Base-by-base conservation (phyloP, 1,140 invertebrate species). In the Bombus pascuorum region DNA sequence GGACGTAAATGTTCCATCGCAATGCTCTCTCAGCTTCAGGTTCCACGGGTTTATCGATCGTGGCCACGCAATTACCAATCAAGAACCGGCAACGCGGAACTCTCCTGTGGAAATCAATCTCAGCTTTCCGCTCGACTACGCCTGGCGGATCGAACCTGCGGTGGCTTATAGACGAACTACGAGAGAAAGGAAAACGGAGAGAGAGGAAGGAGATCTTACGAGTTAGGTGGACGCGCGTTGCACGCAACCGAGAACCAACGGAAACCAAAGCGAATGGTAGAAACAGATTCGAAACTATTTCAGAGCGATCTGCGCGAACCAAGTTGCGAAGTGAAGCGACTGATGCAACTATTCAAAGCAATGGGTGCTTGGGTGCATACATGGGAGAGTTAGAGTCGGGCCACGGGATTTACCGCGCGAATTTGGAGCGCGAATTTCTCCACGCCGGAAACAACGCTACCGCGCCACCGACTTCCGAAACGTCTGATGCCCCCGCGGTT, bases 221-320 rank as follows among this genome's bases (percentile, higher is more conserved):
- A 85, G 72, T 85, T 85, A 53, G n/a, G 57, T 39, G 22, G 18
- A 15, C 13, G 47, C 71, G 77, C 22, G 59, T 42, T 8, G 25
- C 57, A 18, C 53, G 74, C 28, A 57, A 66, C 8, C 39, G 66
- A 72, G 59, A 42, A 53, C 32, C 47, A 59, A 25, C 79, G 72
- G 59, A 57, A 86, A 74, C 57, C 83, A 28, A 65, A 81, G 34
- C 70, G 76, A 89, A 78, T 80, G 86, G 77, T 91, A 82, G 88
- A 92, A 93, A 91, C 90, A 90, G 84, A 89, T 80, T 72, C 66
- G 85, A 92, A 94, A 94, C 93, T 93, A 94, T 93, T 90, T 91
- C 90, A 86, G 81, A 89, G 87, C 89, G 91, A 89, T 93, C 87
- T 4, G 28, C 66, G 81, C 83, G 32, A 73, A 71, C 34, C 34